phyloP scores from a whole-genome alignment of 2,888 invertebrate species.

The Acronicta leporina region DNA sequence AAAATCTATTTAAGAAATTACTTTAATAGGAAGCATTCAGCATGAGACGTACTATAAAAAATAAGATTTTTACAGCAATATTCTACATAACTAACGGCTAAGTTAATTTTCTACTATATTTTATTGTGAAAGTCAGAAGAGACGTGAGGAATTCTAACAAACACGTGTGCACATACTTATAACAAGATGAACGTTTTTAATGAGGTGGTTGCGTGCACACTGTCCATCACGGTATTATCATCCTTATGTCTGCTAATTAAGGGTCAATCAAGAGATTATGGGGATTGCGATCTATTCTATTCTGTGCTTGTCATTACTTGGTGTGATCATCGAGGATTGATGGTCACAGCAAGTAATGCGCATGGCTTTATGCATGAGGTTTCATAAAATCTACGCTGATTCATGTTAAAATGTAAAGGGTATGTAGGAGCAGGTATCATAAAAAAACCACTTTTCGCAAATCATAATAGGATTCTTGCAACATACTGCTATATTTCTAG shows the following conservation, averaged over 20 bases:
- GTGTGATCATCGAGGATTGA: slow-evolving; percentile 14
- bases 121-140: slow-evolving; percentile 42
- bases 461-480: too few species aligned
- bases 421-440: too few species aligned
- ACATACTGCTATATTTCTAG: too few species aligned
- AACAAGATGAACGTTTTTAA: slow-evolving; percentile 4
- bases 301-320: slow-evolving; percentile 4
- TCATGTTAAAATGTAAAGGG: too few species aligned
- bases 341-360: not conserved
- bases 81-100: not conserved
- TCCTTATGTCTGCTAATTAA: slow-evolving; percentile 30
- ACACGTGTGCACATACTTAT: slow-evolving; percentile 7
- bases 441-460: too few species aligned
- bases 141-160: slow-evolving; percentile 27
- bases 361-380: not conserved
- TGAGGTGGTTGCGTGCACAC: slow-evolving; percentile 35
- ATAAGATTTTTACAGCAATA: too few species aligned
- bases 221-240: slow-evolving; percentile 8
- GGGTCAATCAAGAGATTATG: slow-evolving; percentile 22
- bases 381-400: too few species aligned
- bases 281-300: not conserved
- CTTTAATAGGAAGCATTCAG: too few species aligned
- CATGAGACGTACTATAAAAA: too few species aligned
- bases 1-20: too few species aligned
- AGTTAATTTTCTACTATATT: slow-evolving; percentile 32